These are phyloP conservation scores for Rhogogaster chlorosoma DNA, from an alignment of 2,888 invertebrate species.

Conservation along the genomic window DNA sequence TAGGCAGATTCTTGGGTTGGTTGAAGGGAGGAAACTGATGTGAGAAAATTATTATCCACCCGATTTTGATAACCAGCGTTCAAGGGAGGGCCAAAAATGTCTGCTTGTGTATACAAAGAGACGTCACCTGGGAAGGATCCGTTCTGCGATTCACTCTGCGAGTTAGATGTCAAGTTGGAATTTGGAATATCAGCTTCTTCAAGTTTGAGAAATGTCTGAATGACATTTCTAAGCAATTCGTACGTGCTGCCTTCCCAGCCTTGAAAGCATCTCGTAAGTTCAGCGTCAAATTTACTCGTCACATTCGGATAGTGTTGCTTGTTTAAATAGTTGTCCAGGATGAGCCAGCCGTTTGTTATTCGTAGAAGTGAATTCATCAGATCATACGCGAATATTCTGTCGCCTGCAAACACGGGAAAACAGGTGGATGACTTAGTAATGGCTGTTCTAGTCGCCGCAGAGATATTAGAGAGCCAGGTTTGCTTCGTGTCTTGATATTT, in stretches of 20 bases:
- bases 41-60: conserved; percentile 26
- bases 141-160: conserved; percentile 55
- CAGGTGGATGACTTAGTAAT: conserved; percentile 71
- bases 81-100: conserved; percentile 59
- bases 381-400: conserved; percentile 67
- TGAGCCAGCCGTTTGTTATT: conserved; percentile 73
- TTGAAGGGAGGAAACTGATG: conserved; percentile 36
- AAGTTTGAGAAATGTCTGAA: conserved; percentile 66
- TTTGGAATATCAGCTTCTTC: conserved; percentile 57
- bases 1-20: conserved; percentile 53
- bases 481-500: conserved; percentile 60
- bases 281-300: conserved; percentile 65
- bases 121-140: conserved; percentile 73
- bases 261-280: conserved; percentile 65
- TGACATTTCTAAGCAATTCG: conserved; percentile 66
- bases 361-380: conserved; percentile 70
- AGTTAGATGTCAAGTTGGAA: conserved; percentile 11
- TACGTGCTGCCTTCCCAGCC: conserved; percentile 69
- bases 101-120: conserved; percentile 67
- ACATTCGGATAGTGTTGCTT: conserved; percentile 70
- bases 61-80: conserved; percentile 52
- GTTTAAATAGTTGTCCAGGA: conserved; percentile 73
- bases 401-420: conserved; percentile 70
- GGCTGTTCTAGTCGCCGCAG: conserved; percentile 70
- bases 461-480: conserved; percentile 66